Base-by-base conservation (phyloP, 1,140 invertebrate species). In the Drosophila rhopaloa region DNA sequence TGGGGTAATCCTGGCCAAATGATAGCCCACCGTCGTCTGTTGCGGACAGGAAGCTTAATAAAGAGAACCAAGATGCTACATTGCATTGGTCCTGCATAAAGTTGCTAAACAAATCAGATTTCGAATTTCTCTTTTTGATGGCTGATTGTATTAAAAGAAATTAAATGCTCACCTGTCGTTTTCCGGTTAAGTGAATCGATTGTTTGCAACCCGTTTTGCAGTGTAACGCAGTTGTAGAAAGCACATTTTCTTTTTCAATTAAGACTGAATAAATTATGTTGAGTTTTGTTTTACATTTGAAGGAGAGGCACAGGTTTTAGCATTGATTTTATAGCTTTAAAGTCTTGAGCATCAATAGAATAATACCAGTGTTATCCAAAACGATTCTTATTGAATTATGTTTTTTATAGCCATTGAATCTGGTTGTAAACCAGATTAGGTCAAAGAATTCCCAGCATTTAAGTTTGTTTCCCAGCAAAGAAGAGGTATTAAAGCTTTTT, bases 1-100 rank as follows among this genome's bases (percentile, higher is more conserved):
- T 53, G 32, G 66, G 44, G 29, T 43, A 41, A 35, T 48, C 68
- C 44, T 58, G 35, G 43, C 66, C 44, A 55, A 58, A 71, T 58
- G 38, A 41, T 71, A 29, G 53, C 62, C 72, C 43, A 67, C 29
- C 47, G 58, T 38, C 59, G 72, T 77, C 74, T 77, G 75, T 16
- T 70, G 43, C 51, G 63, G 75, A 77, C 75, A 77, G 75, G 38
- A 37, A 27, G 62, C 63, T 76, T 55, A 68, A 68, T 77, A 68
- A 77, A 68, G 56, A 50, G 56, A 70, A 55, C 32, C 50, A 55
- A 66, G 54, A 67, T 59, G 62, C 27, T 63, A 24, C 32, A 46
- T 32, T 53, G 51, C 53, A 32, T 8, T 32, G 29, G 29, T 32
- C 13, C 29, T 54, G 35, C 37, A 10, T 9, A 16, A 58, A 81